These are phyloP conservation scores for Panulirus ornatus DNA, from an alignment of 1,140 invertebrate species.

Conservation along the genomic window DNA sequence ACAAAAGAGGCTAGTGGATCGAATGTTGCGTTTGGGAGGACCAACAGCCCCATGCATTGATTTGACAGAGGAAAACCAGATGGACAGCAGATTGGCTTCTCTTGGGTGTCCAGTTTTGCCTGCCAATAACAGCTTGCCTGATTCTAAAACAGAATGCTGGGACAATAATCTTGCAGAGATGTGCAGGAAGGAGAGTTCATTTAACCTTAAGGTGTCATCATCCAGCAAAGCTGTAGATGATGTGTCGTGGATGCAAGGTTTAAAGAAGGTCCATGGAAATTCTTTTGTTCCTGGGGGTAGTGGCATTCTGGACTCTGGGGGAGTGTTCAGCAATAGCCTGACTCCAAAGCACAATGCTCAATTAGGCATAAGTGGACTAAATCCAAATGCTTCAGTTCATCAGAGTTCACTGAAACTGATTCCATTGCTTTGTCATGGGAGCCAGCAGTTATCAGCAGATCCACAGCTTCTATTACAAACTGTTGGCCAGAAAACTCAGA, in stretches of 20 bases:
- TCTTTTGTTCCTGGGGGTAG: background rate
- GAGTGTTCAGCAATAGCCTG: background rate
- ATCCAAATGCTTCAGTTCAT: background rate
- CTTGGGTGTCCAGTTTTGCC: background rate
- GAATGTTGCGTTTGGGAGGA: conserved; percentile 16
- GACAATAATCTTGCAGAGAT: background rate
- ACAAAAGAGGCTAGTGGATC: conserved; percentile 51
- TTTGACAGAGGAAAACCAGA: conserved; percentile 40
- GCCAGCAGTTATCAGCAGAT: background rate
- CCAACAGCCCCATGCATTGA: conserved; percentile 59
- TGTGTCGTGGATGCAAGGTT: background rate
- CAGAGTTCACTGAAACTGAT: background rate
- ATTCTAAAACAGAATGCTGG: background rate
- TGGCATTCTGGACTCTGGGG: background rate
- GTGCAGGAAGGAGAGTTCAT: background rate
- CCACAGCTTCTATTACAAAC: background rate
- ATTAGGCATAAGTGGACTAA: background rate
- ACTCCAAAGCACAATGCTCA: background rate
- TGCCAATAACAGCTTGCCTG: background rate
- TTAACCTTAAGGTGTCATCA: background rate
- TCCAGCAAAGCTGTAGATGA: background rate
- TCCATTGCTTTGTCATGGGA: background rate
- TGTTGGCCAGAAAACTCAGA: background rate
- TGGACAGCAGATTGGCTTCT: background rate
- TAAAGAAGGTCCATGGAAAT: background rate